Evolutionary conservation across 1,140 invertebrate species (phyloP).

Genomic region (Procambarus clarkii): DNA sequence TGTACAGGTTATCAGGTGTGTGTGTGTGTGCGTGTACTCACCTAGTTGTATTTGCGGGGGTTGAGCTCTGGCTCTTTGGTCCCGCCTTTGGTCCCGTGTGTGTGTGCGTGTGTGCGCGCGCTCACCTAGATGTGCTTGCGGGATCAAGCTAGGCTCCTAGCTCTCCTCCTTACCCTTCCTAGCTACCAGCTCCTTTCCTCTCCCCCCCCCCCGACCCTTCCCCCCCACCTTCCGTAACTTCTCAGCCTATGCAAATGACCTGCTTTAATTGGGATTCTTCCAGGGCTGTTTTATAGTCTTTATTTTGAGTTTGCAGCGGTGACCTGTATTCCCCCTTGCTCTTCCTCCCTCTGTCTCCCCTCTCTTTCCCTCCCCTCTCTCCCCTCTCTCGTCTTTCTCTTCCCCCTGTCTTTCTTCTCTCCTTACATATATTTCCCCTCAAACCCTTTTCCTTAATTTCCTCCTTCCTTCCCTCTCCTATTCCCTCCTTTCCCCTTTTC

Average conservation of each 20-base stretch:
- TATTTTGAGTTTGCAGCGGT: neutral
- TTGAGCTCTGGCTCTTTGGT: no score
- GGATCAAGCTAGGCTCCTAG: neutral
- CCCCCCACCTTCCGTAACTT: neutral
- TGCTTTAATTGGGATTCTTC: conserved; percentile 21
- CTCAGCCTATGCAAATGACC: neutral
- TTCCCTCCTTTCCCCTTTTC: neutral
- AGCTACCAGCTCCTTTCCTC: neutral
- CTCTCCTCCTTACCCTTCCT: neutral
- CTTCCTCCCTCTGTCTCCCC: neutral
- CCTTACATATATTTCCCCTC: neutral
- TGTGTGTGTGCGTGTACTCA: neutral
- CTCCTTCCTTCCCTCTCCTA: neutral
- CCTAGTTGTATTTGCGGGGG: no score
- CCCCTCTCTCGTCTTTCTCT: no score
- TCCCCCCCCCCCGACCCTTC: neutral
- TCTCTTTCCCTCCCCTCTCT: neutral
- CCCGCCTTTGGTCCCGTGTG: no score
- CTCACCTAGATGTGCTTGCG: no score
- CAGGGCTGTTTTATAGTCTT: neutral
- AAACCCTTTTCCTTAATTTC: no score
- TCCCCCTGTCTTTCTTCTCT: no score
- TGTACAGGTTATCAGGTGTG: no score
- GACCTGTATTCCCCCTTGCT: neutral
- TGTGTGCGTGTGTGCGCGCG: no score